Conservation (phyloP, 1,140 invertebrate genomes). For the Trigoniulus corallinus region DNA sequence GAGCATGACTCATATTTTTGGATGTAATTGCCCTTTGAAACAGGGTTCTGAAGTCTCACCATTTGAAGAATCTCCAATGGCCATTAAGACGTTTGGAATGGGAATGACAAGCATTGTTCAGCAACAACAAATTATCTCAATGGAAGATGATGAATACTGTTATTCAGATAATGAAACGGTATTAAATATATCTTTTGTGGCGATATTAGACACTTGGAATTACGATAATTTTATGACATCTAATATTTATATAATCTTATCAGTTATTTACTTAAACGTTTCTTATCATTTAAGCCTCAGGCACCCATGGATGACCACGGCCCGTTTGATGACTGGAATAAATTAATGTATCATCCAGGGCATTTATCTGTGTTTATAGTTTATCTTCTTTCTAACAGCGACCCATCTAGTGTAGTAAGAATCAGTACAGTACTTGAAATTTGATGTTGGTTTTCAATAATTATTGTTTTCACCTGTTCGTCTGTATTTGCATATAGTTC, state of each 20-base stretch:
- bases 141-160: conserved; percentile 78
- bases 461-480: conserved; percentile 1
- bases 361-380: conserved; percentile 78
- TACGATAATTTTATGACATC: no score
- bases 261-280: no score
- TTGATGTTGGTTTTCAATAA: conserved; percentile 22
- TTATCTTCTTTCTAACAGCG: conserved; percentile 67
- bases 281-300: conserved; percentile 11
- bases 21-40: no score
- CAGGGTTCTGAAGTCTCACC: no score
- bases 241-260: no score
- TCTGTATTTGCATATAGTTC: conserved; percentile 38
- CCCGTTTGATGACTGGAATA: conserved; percentile 54
- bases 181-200: conserved; percentile 19
- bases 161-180: conserved; percentile 58
- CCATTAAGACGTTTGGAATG: neutral
- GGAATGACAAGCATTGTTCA: conserved; percentile 5
- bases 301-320: conserved; percentile 54
- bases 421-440: conserved; percentile 12
- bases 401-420: conserved; percentile 56
- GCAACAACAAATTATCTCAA: conserved; percentile 67
- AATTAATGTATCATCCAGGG: conserved; percentile 51
- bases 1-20: no score
- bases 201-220: no score
- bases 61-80: conserved; percentile 6